Evolutionary conservation across 2,888 invertebrate species (phyloP).

Genomic region (Thymelicus acteon): DNA sequence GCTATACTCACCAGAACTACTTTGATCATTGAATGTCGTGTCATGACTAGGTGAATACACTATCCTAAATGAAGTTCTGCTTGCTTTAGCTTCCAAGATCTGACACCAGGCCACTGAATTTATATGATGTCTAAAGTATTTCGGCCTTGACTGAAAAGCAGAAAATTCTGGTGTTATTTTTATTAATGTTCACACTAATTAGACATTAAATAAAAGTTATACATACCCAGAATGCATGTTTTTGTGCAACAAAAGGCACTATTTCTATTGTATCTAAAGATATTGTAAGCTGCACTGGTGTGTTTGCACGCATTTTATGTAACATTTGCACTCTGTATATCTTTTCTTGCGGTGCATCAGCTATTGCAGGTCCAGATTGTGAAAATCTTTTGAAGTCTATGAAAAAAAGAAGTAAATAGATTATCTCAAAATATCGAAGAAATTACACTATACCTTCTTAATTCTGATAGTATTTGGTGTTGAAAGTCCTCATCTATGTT

Average conservation of each 20-base stretch:
- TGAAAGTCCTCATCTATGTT: no score
- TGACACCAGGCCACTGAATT: constrained; percentile 95
- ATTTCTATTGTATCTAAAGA: constrained; percentile 97
- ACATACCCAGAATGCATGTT: constrained; percentile 86
- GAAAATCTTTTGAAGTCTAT: constrained; percentile 46
- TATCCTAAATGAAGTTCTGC: constrained; percentile 90
- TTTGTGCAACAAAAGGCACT: constrained; percentile 90
- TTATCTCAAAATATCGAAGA: no score
- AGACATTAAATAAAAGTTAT: neutral
- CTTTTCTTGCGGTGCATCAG: constrained; percentile 95
- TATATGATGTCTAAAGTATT: constrained; percentile 93
- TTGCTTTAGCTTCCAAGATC: constrained; percentile 89
- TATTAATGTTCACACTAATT: neutral
- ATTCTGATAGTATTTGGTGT: no score
- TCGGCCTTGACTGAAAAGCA: constrained; percentile 84
- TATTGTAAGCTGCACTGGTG: constrained; percentile 93
- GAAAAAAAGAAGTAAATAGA: neutral
- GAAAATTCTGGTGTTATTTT: constrained; percentile 2
- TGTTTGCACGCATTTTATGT: constrained; percentile 92
- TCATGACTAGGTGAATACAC: constrained; percentile 85
- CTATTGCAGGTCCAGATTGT: constrained; percentile 89
- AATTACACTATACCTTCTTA: no score
- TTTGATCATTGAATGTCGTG: constrained; percentile 58
- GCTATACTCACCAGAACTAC: constrained; percentile 57
- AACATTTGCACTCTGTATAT: constrained; percentile 91